These are phyloP conservation scores for Drosophila ohnishii DNA, from an alignment of 1,140 invertebrate species.

Conservation along the genomic window DNA sequence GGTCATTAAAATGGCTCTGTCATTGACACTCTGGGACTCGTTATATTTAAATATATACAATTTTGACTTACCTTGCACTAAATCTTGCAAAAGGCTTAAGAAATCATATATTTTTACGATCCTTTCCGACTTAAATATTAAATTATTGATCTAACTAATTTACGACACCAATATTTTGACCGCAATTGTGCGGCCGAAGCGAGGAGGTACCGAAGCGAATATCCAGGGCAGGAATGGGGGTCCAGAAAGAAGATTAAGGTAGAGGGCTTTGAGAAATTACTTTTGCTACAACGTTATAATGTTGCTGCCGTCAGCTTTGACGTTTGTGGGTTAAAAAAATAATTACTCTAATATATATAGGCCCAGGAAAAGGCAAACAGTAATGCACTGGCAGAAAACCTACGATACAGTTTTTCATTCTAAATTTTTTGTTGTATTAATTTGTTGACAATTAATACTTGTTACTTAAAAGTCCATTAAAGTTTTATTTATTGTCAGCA, in stretches of 20 bases:
- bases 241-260: slow-evolving; percentile 28
- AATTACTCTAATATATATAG: slow-evolving; percentile 69
- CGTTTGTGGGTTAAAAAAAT: slow-evolving; percentile 74
- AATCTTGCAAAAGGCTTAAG: too few relatives aligned
- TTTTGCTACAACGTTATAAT: slow-evolving; percentile 62
- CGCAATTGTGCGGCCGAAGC: slow-evolving; percentile 6
- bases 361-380: slow-evolving; percentile 14
- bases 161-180: background rate
- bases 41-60: background rate
- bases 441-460: background rate
- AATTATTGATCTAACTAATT: background rate
- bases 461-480: background rate
- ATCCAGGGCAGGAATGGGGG: background rate
- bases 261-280: slow-evolving; percentile 64
- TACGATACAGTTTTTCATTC: background rate
- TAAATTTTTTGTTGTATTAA: background rate
- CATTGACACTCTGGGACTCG: background rate
- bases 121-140: background rate
- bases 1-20: slow-evolving; percentile 13
- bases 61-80: background rate
- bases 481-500: background rate
- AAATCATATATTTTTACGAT: background rate
- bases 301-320: slow-evolving; percentile 53
- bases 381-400: slow-evolving; percentile 9
- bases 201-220: slow-evolving; percentile 5